Evolutionary conservation across 2,113 vertebrate species (phyloP).

Genomic region (Scomber scombrus): DNA sequence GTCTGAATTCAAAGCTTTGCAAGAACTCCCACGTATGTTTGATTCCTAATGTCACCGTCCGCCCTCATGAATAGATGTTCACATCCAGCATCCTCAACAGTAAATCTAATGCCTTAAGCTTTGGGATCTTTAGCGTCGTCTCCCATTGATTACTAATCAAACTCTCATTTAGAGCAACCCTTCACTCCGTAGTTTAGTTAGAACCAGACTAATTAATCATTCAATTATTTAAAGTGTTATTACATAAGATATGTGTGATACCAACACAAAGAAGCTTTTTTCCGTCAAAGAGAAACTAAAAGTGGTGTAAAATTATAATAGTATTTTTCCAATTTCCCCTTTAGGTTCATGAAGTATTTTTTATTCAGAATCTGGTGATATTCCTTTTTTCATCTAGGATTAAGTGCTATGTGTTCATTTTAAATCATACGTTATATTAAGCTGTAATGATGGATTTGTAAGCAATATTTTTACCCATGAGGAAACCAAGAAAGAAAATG

Average conservation of each 20-base stretch:
- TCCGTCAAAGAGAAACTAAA: not conserved
- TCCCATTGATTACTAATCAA: constrained; percentile 46
- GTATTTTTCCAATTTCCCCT: no score
- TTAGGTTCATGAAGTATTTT: no score
- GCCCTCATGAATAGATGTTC: constrained; percentile 55
- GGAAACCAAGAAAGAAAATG: no score
- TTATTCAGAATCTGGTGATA: not conserved
- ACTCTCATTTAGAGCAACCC: not conserved
- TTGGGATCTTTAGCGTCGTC: not conserved
- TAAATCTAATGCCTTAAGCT: constrained; percentile 28
- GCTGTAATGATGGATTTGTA: not conserved
- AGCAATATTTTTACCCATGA: no score
- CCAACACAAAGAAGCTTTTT: not conserved
- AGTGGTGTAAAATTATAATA: not conserved
- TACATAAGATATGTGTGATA: not conserved
- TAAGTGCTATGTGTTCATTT: not conserved
- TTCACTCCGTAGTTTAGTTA: not conserved
- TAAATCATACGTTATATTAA: not conserved
- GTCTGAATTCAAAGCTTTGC: constrained; percentile 75
- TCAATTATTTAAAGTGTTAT: constrained; percentile 10
- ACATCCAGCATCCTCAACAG: constrained; percentile 47
- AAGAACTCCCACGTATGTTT: constrained; percentile 70
- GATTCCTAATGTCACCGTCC: constrained; percentile 61
- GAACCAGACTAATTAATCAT: not conserved
- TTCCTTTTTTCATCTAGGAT: not conserved